These are phyloP conservation scores for Dolichoris vasculosae DNA, from an alignment of 1,140 invertebrate genomes.

Conservation along the genomic window DNA sequence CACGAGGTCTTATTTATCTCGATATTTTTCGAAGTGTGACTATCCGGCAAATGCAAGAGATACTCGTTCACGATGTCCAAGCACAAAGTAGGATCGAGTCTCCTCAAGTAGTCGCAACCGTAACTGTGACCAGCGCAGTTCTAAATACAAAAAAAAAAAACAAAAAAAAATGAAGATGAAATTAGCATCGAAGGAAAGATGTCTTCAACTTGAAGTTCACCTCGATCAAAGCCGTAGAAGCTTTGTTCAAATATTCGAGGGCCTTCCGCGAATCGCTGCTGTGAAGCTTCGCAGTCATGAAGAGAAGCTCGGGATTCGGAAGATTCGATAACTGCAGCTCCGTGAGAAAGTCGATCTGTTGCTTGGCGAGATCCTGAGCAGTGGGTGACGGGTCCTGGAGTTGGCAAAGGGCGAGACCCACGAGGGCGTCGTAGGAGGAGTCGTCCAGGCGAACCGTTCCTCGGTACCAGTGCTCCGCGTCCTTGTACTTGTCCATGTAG, in stretches of 20 bases:
- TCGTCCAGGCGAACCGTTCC: slow-evolving; percentile 89
- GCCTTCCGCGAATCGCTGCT: background rate
- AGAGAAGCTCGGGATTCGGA: slow-evolving; percentile 77
- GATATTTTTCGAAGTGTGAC: slow-evolving; percentile 60
- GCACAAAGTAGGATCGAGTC: slow-evolving; percentile 90
- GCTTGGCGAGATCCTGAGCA: slow-evolving; percentile 80
- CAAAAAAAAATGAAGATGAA: background rate
- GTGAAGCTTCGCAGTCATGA: slow-evolving; percentile 80
- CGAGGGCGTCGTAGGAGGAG: slow-evolving; percentile 84
- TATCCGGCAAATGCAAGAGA: slow-evolving; percentile 81
- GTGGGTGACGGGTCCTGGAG: slow-evolving; percentile 76
- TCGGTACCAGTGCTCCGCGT: slow-evolving; percentile 86
- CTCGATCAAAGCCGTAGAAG: slow-evolving; percentile 13
- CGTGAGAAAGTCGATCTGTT: slow-evolving; percentile 90
- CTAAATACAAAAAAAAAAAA: slow-evolving; percentile 15
- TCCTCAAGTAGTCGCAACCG: slow-evolving; percentile 83
- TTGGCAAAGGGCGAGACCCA: slow-evolving; percentile 88
- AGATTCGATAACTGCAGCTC: slow-evolving; percentile 82
- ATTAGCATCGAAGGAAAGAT: background rate
- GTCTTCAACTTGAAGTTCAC: background rate
- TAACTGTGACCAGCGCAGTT: slow-evolving; percentile 75
- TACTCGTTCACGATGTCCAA: slow-evolving; percentile 86
- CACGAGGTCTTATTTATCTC: slow-evolving; percentile 71
- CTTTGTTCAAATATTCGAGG: slow-evolving; percentile 2
- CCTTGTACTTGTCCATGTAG: slow-evolving; percentile 82